These are phyloP conservation scores for Hydrolagus affinis DNA, from an alignment of 2,113 vertebrate species.

Conservation along the genomic window DNA sequence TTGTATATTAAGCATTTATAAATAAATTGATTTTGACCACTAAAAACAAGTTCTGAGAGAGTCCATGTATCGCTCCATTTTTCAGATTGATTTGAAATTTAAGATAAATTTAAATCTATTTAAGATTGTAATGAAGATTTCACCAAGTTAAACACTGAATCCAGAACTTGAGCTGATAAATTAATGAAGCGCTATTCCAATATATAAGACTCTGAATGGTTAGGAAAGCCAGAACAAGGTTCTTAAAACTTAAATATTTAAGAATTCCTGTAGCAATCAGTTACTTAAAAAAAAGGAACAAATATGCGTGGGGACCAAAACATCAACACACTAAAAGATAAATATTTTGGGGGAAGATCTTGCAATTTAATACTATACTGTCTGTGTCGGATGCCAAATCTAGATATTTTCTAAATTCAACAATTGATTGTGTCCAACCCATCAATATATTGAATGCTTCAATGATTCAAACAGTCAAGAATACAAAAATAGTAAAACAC, in stretches of 20 bases:
- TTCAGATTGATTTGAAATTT: not conserved
- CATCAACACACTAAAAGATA: not conserved
- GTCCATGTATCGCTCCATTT: not conserved
- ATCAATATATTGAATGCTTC: not conserved
- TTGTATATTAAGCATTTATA: not conserved
- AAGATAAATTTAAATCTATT: not conserved
- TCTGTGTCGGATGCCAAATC: not conserved
- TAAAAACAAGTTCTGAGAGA: not conserved
- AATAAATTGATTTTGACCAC: not conserved
- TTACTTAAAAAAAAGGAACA: not conserved
- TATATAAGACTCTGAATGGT: not conserved
- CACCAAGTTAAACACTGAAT: not conserved
- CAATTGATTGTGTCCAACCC: not conserved
- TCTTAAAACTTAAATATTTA: no score
- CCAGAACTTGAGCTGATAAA: not conserved
- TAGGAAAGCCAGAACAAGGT: not conserved
- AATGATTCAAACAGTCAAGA: not conserved
- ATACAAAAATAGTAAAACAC: not conserved
- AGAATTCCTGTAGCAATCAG: not conserved
- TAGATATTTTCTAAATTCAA: not conserved
- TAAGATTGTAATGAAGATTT: not conserved
- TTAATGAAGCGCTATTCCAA: not conserved
- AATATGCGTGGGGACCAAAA: not conserved
- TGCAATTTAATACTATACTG: not conserved
- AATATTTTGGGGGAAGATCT: not conserved